Base-by-base conservation (phyloP, 2,113 vertebrate species). In the Hucho hucho region DNA sequence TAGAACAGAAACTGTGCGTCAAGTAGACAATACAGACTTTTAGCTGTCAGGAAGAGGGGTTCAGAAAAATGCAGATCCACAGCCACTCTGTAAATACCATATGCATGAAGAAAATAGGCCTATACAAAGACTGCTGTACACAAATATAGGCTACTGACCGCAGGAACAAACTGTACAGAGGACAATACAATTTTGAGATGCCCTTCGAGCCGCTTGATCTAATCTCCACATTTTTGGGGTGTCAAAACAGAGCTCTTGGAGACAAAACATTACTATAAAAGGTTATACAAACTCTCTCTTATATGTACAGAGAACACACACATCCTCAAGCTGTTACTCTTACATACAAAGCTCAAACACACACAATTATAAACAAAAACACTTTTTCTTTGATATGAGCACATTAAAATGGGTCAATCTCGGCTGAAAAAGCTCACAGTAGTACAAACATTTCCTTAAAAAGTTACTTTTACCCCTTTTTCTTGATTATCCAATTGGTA, bases 51-150 rank as follows among this genome's bases (percentile, higher is more conserved):
- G 32, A 37, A 37, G 32, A 37, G 32, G 32, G 32, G 6, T 37
- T 9, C 32, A 37, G 32, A 37, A 37, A 37, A 37, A 37, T 6
- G 6, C 6, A 6, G 7, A 37, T 37, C 37, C 37, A 2, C 37
- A 37, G 7, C 37, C 37, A 37, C 37, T 16, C 11, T 49, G 47
- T 13, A 49, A 49, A 49, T 4, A 49, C 1, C 2, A 14, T 16
- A 49, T 16, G 47, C 47, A 49, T 7, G 75, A 58, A 70, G 76
- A 37, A 87, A 87, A 82, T 2, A 89, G 84, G 70, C 87, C 82
- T 4, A 43, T 80, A 7, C 74, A 80, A 29, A 79, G 47, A 69
- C 75, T 22, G 72, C 29, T 1, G 65, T 12, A n/a, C 24, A 24
- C 37, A 37, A 37, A 37, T 37, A 13, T 13, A 64, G 63, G 24